These are phyloP conservation scores for Drosophila pectinifera DNA, from an alignment of 1,140 invertebrate species.

Conservation along the genomic window DNA sequence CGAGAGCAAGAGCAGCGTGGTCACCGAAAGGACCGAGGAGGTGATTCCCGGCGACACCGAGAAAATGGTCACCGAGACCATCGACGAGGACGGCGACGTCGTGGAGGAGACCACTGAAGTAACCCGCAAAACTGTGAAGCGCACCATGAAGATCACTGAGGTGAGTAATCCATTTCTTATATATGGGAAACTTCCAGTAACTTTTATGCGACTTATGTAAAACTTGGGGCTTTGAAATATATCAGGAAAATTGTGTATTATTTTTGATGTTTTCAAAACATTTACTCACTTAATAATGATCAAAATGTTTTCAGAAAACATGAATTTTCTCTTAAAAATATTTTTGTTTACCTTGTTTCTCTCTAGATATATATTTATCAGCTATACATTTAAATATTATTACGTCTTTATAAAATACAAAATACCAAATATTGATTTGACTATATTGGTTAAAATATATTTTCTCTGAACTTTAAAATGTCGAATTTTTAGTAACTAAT, in stretches of 20 bases:
- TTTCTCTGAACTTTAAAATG: no score
- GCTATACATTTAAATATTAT: background rate
- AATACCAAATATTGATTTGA: background rate
- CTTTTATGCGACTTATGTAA: background rate
- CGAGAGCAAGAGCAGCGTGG: slow-evolving; percentile 69
- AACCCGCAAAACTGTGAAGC: slow-evolving; percentile 78
- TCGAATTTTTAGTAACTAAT: no score
- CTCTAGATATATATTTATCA: background rate
- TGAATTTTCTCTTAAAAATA: slow-evolving; percentile 1
- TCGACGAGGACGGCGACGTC: slow-evolving; percentile 82
- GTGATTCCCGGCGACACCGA: slow-evolving; percentile 75
- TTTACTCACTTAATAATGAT: no score
- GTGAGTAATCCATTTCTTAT: slow-evolving; percentile 50
- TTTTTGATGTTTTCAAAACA: no score
- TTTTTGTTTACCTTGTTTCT: slow-evolving; percentile 18
- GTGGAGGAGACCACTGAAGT: slow-evolving; percentile 82
- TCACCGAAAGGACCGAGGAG: slow-evolving; percentile 73
- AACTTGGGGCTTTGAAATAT: background rate
- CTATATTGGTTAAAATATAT: background rate
- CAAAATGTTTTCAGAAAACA: slow-evolving; percentile 3
- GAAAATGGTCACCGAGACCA: slow-evolving; percentile 78
- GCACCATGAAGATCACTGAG: slow-evolving; percentile 84
- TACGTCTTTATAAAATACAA: background rate
- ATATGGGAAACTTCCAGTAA: background rate
- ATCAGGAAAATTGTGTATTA: no score